phyloP scores from a whole-genome alignment of 2,113 vertebrate genomes.

The Cynocephalus volans region DNA sequence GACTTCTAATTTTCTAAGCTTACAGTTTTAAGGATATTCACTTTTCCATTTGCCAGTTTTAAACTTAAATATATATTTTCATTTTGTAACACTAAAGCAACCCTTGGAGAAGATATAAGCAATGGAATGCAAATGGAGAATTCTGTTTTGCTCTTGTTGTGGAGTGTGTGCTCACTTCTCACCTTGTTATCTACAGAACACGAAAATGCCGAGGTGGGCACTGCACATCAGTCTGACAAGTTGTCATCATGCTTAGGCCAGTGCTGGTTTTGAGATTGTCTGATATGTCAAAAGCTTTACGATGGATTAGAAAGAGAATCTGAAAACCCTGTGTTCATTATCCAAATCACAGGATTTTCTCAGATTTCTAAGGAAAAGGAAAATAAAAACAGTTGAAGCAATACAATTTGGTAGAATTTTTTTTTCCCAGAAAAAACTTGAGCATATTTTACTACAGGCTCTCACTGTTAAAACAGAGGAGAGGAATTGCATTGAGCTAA shows the following conservation, averaged over 20 bases:
- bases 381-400: slow-evolving; percentile 39
- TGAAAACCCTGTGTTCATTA: slow-evolving; percentile 45
- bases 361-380: slow-evolving; percentile 60
- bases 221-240: slow-evolving; percentile 76
- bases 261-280: slow-evolving; percentile 68
- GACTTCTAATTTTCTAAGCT: neutral
- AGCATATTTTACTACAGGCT: slow-evolving; percentile 73
- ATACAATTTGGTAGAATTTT: slow-evolving; percentile 59
- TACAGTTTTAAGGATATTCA: neutral
- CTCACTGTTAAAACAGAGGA: slow-evolving; percentile 62
- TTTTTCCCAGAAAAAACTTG: slow-evolving; percentile 52
- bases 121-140: neutral
- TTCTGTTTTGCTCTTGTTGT: slow-evolving; percentile 52
- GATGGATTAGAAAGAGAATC: slow-evolving; percentile 34
- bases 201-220: slow-evolving; percentile 72
- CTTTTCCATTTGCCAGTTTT: slow-evolving; percentile 11
- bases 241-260: slow-evolving; percentile 77
- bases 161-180: slow-evolving; percentile 59
- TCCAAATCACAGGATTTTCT: slow-evolving; percentile 60
- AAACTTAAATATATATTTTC: neutral
- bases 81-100: slow-evolving; percentile 11
- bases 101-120: neutral
- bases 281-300: slow-evolving; percentile 72
- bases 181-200: slow-evolving; percentile 75
- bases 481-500: neutral